phyloP scores from a whole-genome alignment of 2,113 vertebrate species.

The Crotalus helleri region DNA sequence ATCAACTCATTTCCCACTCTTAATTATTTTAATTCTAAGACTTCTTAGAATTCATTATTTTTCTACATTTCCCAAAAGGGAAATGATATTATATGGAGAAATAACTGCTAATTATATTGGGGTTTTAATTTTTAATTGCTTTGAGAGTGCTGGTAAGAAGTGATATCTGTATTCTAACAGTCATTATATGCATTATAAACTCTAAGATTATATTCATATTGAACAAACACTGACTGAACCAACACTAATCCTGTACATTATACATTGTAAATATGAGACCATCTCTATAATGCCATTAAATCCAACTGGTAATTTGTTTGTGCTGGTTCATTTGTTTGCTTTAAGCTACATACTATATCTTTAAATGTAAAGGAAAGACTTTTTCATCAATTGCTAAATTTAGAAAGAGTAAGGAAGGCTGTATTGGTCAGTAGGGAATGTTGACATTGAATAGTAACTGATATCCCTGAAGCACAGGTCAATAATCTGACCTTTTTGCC shows the following conservation, averaged over 20 bases:
- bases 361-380: constrained; percentile 26
- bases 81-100: background rate
- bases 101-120: background rate
- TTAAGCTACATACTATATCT: constrained; percentile 3
- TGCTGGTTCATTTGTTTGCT: background rate
- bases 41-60: background rate
- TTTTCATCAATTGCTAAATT: constrained; percentile 57
- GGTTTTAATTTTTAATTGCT: background rate
- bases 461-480: constrained; percentile 65
- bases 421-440: constrained; percentile 49
- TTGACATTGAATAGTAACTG: constrained; percentile 65
- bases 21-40: background rate
- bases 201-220: constrained; percentile 26
- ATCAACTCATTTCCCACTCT: background rate
- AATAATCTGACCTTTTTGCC: constrained; percentile 63
- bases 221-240: background rate
- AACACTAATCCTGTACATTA: constrained; percentile 30
- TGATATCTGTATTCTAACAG: background rate
- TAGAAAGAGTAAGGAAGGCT: constrained; percentile 54
- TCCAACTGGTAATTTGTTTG: background rate
- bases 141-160: background rate
- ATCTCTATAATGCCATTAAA: background rate
- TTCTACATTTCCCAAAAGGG: background rate
- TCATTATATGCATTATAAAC: background rate
- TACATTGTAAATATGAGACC: constrained; percentile 12